Evolutionary conservation across 2,888 invertebrate species (phyloP), one percentile per base, ranked within the genome.

Genomic region (Mesoligia furuncula): DNA sequence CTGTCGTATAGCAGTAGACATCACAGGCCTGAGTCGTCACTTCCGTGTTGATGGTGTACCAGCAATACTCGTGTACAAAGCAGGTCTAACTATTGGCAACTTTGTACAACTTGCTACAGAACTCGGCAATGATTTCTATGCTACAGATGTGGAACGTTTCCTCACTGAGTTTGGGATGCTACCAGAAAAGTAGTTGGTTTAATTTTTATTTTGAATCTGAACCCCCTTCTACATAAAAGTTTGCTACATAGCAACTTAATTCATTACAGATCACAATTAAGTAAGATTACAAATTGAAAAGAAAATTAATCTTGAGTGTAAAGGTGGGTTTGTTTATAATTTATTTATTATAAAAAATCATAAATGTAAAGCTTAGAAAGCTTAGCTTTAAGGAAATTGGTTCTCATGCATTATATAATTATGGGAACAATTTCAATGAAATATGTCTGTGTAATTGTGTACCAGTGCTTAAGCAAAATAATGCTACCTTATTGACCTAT

Each of bases 1-100:
- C 95, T 99, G 99, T 93, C 98, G 98, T 90, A 98, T 99, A 85
- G 97, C 98, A 85, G 98, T 98, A 57, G 98, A 98, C 8, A 97
- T 98, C 59, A 99, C 99, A 6, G 99, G 98, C 0, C 97, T 99
- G 92, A 99, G 99, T 92, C 97, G 97, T 74, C 98, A 98, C 88
- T 99, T 99, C 93, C 98, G 98, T 92, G 96, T 97, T 42, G 98
- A 98, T 89, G 99, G 99, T 39, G 98, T 99, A 0, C 99, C 99
- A 24, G 99, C 99, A 2, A 94, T 99, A 73, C 96, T 99, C 59
- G 98, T 99, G 0, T 99, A 99, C 93, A 99, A 99, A 95, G 98
- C 97, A 62, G 99, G 99, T 7, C 98, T 98, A 91, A 96, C 99
- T 9, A 98, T 99, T 91, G 99, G 99, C 0, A 99, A 99, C 95